A percentile compares a stretch with the other conserved stretches of the same genome.
Evolutionary conservation across 2,113 vertebrate species (phyloP).

Genomic region (Sphaerodactylus townsendi): DNA sequence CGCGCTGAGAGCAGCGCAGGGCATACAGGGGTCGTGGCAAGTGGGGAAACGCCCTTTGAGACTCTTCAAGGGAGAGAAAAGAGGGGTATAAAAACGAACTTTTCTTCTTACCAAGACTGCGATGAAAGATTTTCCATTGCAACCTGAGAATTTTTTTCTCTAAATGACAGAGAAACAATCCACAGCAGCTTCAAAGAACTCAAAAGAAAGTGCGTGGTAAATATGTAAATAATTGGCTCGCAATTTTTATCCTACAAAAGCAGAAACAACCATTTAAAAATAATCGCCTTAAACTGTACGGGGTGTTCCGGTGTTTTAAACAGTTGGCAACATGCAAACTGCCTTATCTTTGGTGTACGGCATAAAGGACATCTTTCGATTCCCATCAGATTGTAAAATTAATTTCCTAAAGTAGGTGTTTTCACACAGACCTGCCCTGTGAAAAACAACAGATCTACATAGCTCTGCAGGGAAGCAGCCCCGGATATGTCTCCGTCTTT

Average conservation of each 20-base stretch:
- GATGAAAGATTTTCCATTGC: rapidly evolving
- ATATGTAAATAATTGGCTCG: not conserved
- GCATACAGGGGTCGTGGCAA: no score
- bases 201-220: rapidly evolving
- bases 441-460: not conserved
- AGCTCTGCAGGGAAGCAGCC: not conserved
- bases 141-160: not conserved
- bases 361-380: not conserved
- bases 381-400: conserved; percentile 2
- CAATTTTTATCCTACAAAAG: not conserved
- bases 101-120: no score
- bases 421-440: not conserved
- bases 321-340: not conserved
- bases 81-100: no score
- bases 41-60: no score
- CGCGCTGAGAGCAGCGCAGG: no score
- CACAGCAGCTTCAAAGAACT: rapidly evolving
- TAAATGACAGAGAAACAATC: rapidly evolving
- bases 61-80: no score
- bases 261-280: not conserved
- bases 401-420: not conserved
- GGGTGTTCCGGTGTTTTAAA: rapidly evolving
- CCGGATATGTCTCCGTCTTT: rapidly evolving
- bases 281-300: rapidly evolving
- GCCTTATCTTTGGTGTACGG: not conserved